A percentile compares a stretch with the other conserved stretches of the same genome.
These are phyloP conservation scores for Carassius auratus DNA, from an alignment of 2,113 vertebrate species.

Conservation along the genomic window DNA sequence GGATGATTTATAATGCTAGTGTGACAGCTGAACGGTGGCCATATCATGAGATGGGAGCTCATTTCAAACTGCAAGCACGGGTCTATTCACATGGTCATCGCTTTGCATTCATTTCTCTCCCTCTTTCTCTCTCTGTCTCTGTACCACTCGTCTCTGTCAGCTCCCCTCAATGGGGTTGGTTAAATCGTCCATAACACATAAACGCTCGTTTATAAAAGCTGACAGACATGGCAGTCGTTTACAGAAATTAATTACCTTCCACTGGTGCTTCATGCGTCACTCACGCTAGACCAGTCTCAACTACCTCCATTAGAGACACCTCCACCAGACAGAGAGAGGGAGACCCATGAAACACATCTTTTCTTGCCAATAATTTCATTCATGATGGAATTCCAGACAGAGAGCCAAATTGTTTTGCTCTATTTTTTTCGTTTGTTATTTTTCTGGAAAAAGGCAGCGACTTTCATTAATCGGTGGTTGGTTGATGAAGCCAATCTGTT, in stretches of 20 bases:
- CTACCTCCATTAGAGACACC: slow-evolving; percentile 49
- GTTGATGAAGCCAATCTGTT: slow-evolving; percentile 53
- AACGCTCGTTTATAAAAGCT: slow-evolving; percentile 82
- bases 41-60: slow-evolving; percentile 33
- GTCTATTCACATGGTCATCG: slow-evolving; percentile 34
- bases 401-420: slow-evolving; percentile 26
- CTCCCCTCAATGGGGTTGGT: slow-evolving; percentile 74
- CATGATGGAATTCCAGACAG: slow-evolving; percentile 2
- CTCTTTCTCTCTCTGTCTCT: slow-evolving; percentile 50
- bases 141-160: slow-evolving; percentile 74
- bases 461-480: slow-evolving; percentile 55
- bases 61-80: slow-evolving; percentile 22
- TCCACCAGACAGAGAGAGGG: slow-evolving; percentile 52
- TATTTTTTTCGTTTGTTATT: not conserved
- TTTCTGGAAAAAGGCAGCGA: slow-evolving; percentile 27
- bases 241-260: slow-evolving; percentile 81
- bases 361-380: slow-evolving; percentile 33
- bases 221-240: slow-evolving; percentile 81
- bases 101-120: slow-evolving; percentile 37
- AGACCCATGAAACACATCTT: slow-evolving; percentile 15
- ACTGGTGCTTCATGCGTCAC: slow-evolving; percentile 72
- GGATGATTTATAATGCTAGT: slow-evolving; percentile 33
- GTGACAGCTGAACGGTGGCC: slow-evolving; percentile 14
- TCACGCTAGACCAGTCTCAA: slow-evolving; percentile 70
- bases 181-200: slow-evolving; percentile 81